A percentile compares a stretch with the other conserved stretches of the same genome.
Conservation (phyloP, 2,888 invertebrate species). For the Drosophila neutralis region DNA sequence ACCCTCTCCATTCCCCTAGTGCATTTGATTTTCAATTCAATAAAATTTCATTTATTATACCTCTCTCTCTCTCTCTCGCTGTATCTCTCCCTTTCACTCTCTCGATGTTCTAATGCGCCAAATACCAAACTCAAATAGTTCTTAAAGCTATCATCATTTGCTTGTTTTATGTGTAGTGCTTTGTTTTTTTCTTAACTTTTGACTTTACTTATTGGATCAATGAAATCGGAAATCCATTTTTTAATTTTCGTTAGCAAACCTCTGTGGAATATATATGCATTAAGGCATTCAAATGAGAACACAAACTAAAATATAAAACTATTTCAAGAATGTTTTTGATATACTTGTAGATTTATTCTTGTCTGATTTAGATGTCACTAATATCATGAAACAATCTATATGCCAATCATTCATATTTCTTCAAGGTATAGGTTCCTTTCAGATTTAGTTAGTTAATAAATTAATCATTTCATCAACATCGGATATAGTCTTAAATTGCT, state of each 20-base stretch:
- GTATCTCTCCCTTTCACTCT: background rate
- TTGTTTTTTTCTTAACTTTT: background rate
- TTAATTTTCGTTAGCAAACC: background rate
- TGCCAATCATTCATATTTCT: background rate
- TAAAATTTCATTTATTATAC: background rate
- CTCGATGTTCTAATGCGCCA: background rate
- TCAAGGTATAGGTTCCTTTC: background rate
- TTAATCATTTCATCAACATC: too few relatives aligned
- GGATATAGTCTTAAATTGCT: background rate
- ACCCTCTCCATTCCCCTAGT: conserved; percentile 1
- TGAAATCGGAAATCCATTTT: background rate
- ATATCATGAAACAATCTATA: background rate
- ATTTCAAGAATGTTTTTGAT: background rate
- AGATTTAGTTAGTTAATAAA: background rate
- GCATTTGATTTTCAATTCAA: conserved; percentile 6
- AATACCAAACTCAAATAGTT: background rate
- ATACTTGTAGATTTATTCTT: background rate
- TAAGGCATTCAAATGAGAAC: background rate
- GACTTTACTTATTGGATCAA: background rate
- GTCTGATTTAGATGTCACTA: background rate
- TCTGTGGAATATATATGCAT: background rate
- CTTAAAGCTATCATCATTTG: conserved; percentile 9
- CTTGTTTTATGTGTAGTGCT: conserved; percentile 13
- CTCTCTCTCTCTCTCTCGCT: background rate
- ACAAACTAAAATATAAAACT: background rate